A percentile compares a stretch with the other conserved stretches of the same genome.
phyloP scores from a whole-genome alignment of 1,140 invertebrate species.

The Drosophila biarmipes region DNA sequence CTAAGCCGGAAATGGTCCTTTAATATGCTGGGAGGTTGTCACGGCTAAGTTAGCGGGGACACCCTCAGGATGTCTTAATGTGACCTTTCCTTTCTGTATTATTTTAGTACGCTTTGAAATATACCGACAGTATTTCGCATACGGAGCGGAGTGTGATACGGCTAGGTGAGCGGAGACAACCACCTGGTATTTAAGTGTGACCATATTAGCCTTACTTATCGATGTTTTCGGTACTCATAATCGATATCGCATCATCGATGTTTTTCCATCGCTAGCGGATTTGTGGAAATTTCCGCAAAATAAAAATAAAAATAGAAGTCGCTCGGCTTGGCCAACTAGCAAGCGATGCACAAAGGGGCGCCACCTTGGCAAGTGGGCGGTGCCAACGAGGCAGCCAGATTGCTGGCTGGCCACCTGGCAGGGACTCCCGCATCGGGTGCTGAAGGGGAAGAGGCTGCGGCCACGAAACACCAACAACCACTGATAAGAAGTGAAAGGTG shows the following conservation, averaged over 20 bases:
- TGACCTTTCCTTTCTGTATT: no score
- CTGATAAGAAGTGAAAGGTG: slow-evolving; percentile 62
- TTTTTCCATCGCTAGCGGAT: neutral
- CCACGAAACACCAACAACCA: slow-evolving; percentile 26
- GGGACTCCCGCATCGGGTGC: neutral
- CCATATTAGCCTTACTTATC: no score
- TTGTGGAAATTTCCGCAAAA: slow-evolving; percentile 71
- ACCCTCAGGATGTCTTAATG: no score
- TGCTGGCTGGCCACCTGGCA: neutral
- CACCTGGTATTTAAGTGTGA: no score
- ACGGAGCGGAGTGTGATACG: no score
- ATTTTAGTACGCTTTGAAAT: no score
- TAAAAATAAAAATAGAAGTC: slow-evolving; percentile 52
- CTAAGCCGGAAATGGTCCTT: no score
- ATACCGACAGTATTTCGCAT: no score
- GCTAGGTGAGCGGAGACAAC: no score
- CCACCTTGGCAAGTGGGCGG: slow-evolving; percentile 64
- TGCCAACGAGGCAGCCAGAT: slow-evolving; percentile 85
- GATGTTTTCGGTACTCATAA: no score
- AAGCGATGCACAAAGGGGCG: slow-evolving; percentile 73
- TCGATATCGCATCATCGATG: neutral
- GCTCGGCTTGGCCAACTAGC: slow-evolving; percentile 24
- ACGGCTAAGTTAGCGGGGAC: no score
- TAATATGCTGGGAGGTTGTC: no score
- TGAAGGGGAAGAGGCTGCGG: neutral